Evolutionary conservation across 1,140 invertebrate species (phyloP).

Genomic region (Nomia melanderi): DNA sequence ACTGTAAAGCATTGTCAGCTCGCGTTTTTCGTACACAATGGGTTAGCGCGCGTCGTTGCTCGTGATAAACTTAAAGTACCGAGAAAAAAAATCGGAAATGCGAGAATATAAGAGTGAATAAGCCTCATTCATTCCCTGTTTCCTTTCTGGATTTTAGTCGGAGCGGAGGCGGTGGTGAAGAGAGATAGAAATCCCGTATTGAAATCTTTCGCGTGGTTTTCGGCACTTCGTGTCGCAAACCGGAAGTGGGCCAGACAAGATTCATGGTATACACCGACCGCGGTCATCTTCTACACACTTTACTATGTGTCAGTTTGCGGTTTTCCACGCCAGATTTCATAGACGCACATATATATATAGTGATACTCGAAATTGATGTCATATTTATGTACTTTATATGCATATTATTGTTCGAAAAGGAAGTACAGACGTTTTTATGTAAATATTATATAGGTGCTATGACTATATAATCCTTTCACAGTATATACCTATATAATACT

Average conservation of each 20-base stretch:
- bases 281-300: constrained; percentile 43
- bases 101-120: constrained; percentile 61
- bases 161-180: constrained; percentile 36
- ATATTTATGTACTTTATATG: no score
- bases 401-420: no score
- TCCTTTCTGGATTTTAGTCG: constrained; percentile 46
- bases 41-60: constrained; percentile 64
- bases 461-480: no score
- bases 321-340: no score
- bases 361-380: constrained; percentile 32
- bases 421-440: no score
- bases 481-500: neutral
- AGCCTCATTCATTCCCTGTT: constrained; percentile 56
- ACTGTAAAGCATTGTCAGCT: constrained; percentile 55
- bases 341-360: no score
- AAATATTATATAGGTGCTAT: no score
- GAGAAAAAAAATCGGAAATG: constrained; percentile 49
- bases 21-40: constrained; percentile 51
- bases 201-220: constrained; percentile 59
- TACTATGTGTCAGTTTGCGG: constrained; percentile 42
- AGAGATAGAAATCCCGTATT: constrained; percentile 53
- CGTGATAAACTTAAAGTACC: constrained; percentile 55
- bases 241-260: constrained; percentile 75
- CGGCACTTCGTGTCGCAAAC: constrained; percentile 67
- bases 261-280: constrained; percentile 54